phyloP scores from a whole-genome alignment of 2,797 vertebrate species.

The Peromyscus attwateri region DNA sequence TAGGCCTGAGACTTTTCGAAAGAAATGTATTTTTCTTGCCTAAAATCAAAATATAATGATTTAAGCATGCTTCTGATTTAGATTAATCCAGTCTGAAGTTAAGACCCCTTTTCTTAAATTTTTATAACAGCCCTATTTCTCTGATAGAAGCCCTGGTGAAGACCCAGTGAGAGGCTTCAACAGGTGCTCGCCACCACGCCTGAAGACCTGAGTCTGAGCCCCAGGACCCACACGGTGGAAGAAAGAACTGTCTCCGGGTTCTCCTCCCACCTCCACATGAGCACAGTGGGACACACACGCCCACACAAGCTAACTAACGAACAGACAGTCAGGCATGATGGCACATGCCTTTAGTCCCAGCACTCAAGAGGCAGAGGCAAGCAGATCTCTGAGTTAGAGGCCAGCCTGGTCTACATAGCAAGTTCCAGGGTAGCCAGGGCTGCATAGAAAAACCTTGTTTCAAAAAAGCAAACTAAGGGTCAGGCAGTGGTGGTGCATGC shows the following conservation, averaged over 20 bases:
- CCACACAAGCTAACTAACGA: not conserved
- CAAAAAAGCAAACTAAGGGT: not conserved
- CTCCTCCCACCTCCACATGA: not conserved
- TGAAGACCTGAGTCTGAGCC: not conserved
- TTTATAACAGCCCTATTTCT: not conserved
- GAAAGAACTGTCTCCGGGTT: not conserved
- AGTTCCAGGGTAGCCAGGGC: not conserved
- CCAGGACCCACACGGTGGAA: not conserved
- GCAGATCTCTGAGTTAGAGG: not conserved
- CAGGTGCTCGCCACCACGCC: not conserved
- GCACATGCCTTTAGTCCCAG: not conserved
- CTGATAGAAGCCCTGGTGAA: not conserved
- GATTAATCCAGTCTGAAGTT: not conserved
- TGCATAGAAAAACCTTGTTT: not conserved
- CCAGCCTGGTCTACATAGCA: not conserved
- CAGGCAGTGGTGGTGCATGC: not conserved
- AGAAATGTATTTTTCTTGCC: conserved; percentile 17
- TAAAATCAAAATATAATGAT: conserved; percentile 12
- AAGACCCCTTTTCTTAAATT: not conserved
- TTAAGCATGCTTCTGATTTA: not conserved
- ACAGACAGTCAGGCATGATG: not conserved
- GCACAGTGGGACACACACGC: no score
- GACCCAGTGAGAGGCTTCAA: not conserved
- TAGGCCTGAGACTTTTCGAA: not conserved
- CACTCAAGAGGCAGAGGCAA: not conserved